These are phyloP conservation scores for Caenorhabditis briggsae DNA, from an alignment of 1,140 invertebrate species.

Conservation along the genomic window DNA sequence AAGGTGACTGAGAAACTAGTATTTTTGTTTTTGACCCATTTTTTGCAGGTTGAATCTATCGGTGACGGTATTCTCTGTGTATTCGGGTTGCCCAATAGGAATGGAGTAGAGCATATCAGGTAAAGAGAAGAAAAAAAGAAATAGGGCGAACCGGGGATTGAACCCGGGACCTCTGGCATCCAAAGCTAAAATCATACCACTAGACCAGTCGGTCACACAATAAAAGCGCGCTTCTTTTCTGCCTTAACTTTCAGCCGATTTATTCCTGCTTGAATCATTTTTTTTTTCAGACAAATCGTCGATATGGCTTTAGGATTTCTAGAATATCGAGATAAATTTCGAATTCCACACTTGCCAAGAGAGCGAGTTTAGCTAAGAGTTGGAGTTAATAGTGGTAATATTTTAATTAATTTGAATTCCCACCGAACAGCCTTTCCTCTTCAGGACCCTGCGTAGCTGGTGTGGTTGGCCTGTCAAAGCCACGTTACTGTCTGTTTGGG, in stretches of 20 bases:
- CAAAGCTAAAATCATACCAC: too few species aligned
- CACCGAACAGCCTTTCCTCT: too few species aligned
- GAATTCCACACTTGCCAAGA: conserved; percentile 87
- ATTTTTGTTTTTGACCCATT: too few species aligned
- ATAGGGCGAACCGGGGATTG: too few species aligned
- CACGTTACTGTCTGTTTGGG: conserved; percentile 83
- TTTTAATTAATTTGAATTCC: conserved; percentile 51
- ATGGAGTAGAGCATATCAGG: conserved; percentile 81
- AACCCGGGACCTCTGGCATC: too few species aligned
- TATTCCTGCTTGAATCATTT: too few species aligned
- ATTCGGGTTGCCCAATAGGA: conserved; percentile 81
- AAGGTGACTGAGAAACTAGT: conserved; percentile 81
- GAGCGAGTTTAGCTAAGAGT: conserved; percentile 87
- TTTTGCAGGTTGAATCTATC: conserved; percentile 62
- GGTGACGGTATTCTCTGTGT: conserved; percentile 84
- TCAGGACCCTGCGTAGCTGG: conserved; percentile 66
- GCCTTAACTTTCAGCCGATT: too few species aligned
- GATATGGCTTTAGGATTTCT: conserved; percentile 73
- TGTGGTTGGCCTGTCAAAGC: conserved; percentile 79
- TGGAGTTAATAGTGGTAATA: conserved; percentile 79
- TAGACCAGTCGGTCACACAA: too few species aligned
- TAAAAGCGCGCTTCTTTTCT: too few species aligned
- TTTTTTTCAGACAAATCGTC: conserved; percentile 82
- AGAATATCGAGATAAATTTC: conserved; percentile 85
- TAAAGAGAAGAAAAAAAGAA: conserved; percentile 22